Percentiles rank a stretch among this genome's conserved stretches.
phyloP scores from a whole-genome alignment of 2,113 vertebrate genomes.

The Etia nguti region DNA sequence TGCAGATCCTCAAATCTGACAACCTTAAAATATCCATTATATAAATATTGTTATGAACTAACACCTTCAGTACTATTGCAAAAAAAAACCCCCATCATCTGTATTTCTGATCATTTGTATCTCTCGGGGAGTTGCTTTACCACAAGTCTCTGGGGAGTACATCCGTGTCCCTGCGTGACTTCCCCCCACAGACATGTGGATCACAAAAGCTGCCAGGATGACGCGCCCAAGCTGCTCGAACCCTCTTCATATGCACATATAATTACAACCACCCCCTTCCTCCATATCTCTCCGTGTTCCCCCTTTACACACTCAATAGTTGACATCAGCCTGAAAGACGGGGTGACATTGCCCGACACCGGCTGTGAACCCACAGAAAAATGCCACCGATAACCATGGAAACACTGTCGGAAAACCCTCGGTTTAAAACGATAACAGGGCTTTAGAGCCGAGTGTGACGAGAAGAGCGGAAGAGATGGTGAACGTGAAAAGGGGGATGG shows the following conservation, averaged over 20 bases:
- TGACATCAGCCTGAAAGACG: conserved; percentile 48
- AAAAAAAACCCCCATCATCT: background rate
- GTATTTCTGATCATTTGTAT: conserved; percentile 8
- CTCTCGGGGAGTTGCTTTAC: background rate
- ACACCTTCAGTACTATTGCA: background rate
- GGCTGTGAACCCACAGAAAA: conserved; percentile 34
- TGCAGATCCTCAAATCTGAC: background rate
- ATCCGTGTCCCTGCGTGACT: conserved; percentile 18
- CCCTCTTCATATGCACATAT: conserved; percentile 68
- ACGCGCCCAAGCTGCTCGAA: conserved; percentile 49
- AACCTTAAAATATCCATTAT: background rate
- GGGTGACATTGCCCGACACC: conserved; percentile 49
- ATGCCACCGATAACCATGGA: conserved; percentile 65
- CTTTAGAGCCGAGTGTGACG: conserved; percentile 30
- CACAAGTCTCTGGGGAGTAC: conserved; percentile 23
- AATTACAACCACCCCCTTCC: conserved; percentile 45
- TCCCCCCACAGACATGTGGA: conserved; percentile 36
- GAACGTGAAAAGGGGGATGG: conserved; percentile 35
- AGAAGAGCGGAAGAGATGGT: conserved; percentile 15
- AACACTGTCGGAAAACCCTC: conserved; percentile 53
- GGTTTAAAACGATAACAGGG: conserved; percentile 29
- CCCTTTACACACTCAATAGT: conserved; percentile 23
- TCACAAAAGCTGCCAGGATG: conserved; percentile 55
- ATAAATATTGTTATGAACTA: background rate
- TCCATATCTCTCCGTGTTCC: background rate